Evolutionary conservation across 2,888 invertebrate species (phyloP).

Genomic region (Neocrepidodera transversa): DNA sequence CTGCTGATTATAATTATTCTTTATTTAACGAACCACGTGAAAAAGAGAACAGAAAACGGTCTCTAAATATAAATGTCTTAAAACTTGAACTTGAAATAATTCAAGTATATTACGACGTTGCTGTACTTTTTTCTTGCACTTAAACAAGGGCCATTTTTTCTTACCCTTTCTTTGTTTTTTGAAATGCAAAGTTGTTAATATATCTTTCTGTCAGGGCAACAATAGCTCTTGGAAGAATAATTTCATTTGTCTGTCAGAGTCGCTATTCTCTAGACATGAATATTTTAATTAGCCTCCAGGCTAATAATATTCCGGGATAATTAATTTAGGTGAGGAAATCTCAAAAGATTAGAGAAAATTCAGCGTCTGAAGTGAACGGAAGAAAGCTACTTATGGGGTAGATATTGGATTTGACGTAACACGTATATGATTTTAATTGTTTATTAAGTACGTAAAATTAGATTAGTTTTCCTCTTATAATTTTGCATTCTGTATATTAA

Average conservation of each 20-base stretch:
- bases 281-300: constrained; percentile 34
- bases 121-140: constrained; percentile 4
- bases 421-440: too few relatives aligned
- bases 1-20: too few relatives aligned
- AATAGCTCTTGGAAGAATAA: constrained; percentile 36
- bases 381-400: not conserved
- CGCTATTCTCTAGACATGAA: constrained; percentile 32
- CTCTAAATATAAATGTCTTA: not conserved
- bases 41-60: not conserved
- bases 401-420: not conserved
- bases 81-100: constrained; percentile 3
- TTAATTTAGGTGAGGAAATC: constrained; percentile 21
- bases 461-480: too few relatives aligned
- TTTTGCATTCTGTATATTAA: too few relatives aligned
- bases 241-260: constrained; percentile 36
- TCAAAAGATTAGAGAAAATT: constrained; percentile 25
- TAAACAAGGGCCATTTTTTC: constrained; percentile 13
- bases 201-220: constrained; percentile 37
- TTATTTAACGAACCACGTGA: too few relatives aligned
- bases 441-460: too few relatives aligned
- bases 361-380: constrained; percentile 1
- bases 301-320: constrained; percentile 32
- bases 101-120: constrained; percentile 10
- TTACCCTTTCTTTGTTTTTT: constrained; percentile 22
- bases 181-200: constrained; percentile 37